These are phyloP conservation scores for Poecilia latipinna DNA, from an alignment of 2,113 vertebrate species.

Conservation along the genomic window DNA sequence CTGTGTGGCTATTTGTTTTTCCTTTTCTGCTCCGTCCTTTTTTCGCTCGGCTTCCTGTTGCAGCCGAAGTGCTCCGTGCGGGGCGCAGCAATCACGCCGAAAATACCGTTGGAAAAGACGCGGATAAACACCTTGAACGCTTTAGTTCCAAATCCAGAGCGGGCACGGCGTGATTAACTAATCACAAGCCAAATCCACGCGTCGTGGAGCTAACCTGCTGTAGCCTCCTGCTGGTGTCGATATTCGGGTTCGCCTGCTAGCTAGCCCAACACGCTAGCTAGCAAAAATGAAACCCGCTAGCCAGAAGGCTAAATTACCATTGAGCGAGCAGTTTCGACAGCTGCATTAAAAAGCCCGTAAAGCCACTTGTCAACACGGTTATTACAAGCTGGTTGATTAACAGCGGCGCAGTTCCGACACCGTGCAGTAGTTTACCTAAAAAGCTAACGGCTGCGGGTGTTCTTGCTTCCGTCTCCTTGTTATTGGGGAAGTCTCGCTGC, in stretches of 20 bases:
- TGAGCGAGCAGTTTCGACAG: not conserved
- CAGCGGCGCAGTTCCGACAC: constrained; percentile 13
- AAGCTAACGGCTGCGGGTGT: constrained; percentile 50
- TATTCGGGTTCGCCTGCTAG: constrained; percentile 47
- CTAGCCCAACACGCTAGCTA: constrained; percentile 63
- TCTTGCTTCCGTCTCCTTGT: constrained; percentile 7
- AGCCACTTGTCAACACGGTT: not conserved
- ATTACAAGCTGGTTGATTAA: constrained; percentile 1
- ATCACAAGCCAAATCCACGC: constrained; percentile 17
- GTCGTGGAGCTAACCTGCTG: not conserved
- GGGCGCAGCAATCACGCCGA: constrained; percentile 33
- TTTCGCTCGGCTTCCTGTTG: constrained; percentile 42
- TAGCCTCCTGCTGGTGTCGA: constrained; percentile 32
- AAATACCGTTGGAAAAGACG: constrained; percentile 21
- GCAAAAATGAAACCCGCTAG: constrained; percentile 48
- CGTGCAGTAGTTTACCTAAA: constrained; percentile 22
- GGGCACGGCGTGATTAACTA: not conserved
- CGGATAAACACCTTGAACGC: constrained; percentile 8
- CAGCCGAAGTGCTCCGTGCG: constrained; percentile 29
- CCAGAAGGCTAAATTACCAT: constrained; percentile 52
- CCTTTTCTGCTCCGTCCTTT: not conserved
- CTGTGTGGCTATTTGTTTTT: constrained; percentile 26
- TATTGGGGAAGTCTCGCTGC: constrained; percentile 47
- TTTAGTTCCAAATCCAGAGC: constrained; percentile 13
- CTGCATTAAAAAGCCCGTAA: not conserved